Evolutionary conservation across 2,113 vertebrate genomes (phyloP).

Genomic region (Megalops atlanticus): DNA sequence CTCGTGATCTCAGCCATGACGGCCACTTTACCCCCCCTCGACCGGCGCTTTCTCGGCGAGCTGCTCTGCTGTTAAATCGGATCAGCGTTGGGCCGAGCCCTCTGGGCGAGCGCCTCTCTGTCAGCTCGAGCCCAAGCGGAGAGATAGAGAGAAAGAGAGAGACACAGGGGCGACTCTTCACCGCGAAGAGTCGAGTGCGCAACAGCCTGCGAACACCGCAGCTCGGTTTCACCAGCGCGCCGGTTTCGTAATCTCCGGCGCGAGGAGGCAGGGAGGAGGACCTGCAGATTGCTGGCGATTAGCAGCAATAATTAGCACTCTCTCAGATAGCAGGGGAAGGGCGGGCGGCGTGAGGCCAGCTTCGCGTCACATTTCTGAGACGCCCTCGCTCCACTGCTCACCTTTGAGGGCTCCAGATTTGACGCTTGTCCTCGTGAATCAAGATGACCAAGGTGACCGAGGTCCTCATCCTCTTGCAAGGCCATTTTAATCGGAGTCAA

Average conservation of each 20-base stretch:
- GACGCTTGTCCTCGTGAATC: neutral
- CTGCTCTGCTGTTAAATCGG: slow-evolving; percentile 48
- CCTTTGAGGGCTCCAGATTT: neutral
- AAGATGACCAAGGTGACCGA: neutral
- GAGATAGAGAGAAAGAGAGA: slow-evolving; percentile 44
- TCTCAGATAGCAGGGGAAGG: slow-evolving; percentile 44
- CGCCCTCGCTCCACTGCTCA: too few species aligned
- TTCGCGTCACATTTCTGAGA: neutral
- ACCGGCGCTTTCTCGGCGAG: slow-evolving; percentile 9
- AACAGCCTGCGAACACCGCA: slow-evolving; percentile 45
- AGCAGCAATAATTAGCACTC: slow-evolving; percentile 61
- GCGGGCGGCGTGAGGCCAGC: slow-evolving; percentile 32
- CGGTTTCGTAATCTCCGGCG: slow-evolving; percentile 75
- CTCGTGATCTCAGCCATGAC: slow-evolving; percentile 57
- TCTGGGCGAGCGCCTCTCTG: slow-evolving; percentile 47
- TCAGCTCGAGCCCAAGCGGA: slow-evolving; percentile 44
- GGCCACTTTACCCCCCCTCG: slow-evolving; percentile 48
- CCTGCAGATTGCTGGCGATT: slow-evolving; percentile 47
- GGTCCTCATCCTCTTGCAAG: neutral
- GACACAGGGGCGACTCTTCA: slow-evolving; percentile 47
- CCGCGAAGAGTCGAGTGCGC: slow-evolving; percentile 36
- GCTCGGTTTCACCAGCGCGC: slow-evolving; percentile 62
- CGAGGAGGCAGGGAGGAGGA: slow-evolving; percentile 50
- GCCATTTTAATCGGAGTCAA: neutral
- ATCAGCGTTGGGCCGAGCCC: slow-evolving; percentile 49